These are phyloP conservation scores for Drosophila birchii DNA, from an alignment of 2,888 invertebrate species.

Conservation along the genomic window DNA sequence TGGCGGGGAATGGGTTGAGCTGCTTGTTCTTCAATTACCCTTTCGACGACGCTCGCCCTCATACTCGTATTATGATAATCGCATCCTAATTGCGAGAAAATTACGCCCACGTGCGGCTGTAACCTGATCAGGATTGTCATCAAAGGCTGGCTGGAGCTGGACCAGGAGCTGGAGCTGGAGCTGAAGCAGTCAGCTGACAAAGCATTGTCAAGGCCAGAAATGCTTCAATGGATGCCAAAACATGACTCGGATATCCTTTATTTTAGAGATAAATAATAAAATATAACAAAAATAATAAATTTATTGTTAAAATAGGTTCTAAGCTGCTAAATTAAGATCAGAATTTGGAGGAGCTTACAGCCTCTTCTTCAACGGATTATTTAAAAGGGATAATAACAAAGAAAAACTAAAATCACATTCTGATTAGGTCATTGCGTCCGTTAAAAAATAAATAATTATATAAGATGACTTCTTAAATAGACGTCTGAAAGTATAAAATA, in stretches of 20 bases:
- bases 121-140: slow-evolving; percentile 83
- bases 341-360: no score
- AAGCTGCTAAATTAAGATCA: background rate
- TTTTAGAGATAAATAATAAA: background rate
- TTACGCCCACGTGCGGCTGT: slow-evolving; percentile 84
- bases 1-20: slow-evolving; percentile 45
- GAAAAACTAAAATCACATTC: no score
- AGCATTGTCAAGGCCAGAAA: background rate
- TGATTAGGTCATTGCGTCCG: no score
- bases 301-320: background rate
- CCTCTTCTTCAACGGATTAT: background rate
- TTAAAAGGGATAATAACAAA: background rate
- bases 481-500: no score
- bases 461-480: no score
- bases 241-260: background rate
- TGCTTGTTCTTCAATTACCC: slow-evolving; percentile 84
- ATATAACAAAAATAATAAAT: background rate
- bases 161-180: slow-evolving; percentile 2
- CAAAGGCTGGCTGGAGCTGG: slow-evolving; percentile 53
- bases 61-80: slow-evolving; percentile 82
- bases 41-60: slow-evolving; percentile 73
- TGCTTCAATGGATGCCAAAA: slow-evolving; percentile 3
- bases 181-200: slow-evolving; percentile 31
- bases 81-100: slow-evolving; percentile 85
- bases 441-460: no score